These are phyloP conservation scores for Achlya flavicornis DNA, from an alignment of 2,888 invertebrate genomes.

Conservation along the genomic window DNA sequence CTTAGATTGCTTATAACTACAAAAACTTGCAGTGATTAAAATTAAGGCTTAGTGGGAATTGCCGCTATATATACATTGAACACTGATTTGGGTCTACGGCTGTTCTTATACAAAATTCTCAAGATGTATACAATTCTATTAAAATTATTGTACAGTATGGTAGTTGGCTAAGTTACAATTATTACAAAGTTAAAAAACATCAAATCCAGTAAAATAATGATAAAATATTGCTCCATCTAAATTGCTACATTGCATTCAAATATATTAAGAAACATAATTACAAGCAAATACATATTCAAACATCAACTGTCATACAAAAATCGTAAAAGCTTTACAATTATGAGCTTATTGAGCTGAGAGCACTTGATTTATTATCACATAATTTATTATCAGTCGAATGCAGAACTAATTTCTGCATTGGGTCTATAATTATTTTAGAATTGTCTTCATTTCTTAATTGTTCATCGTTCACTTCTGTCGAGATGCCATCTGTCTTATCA, in stretches of 20 bases:
- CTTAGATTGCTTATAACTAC: slow-evolving; percentile 1
- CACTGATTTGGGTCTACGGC: neutral
- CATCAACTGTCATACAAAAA: slow-evolving; percentile 60
- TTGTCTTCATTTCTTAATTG: slow-evolving; percentile 58
- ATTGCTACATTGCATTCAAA: slow-evolving; percentile 20
- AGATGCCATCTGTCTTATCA: slow-evolving; percentile 19
- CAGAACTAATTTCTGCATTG: slow-evolving; percentile 81
- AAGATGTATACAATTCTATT: neutral
- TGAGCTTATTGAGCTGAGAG: slow-evolving; percentile 78
- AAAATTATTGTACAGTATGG: neutral
- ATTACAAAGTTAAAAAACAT: neutral
- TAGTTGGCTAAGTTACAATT: neutral
- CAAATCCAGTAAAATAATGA: slow-evolving; percentile 1
- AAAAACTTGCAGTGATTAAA: neutral
- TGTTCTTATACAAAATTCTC: neutral
- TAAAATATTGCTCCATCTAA: slow-evolving; percentile 21
- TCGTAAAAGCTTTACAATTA: slow-evolving; percentile 70
- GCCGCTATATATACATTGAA: slow-evolving; percentile 11
- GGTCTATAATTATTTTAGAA: slow-evolving; percentile 79
- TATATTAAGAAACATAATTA: slow-evolving; percentile 31
- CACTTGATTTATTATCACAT: slow-evolving; percentile 81
- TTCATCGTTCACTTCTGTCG: slow-evolving; percentile 24
- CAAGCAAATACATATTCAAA: slow-evolving; percentile 53
- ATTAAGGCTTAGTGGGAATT: neutral
- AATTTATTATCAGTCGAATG: slow-evolving; percentile 82